These are phyloP conservation scores for Drosophila paulistorum DNA, from an alignment of 1,140 invertebrate species.

Conservation along the genomic window DNA sequence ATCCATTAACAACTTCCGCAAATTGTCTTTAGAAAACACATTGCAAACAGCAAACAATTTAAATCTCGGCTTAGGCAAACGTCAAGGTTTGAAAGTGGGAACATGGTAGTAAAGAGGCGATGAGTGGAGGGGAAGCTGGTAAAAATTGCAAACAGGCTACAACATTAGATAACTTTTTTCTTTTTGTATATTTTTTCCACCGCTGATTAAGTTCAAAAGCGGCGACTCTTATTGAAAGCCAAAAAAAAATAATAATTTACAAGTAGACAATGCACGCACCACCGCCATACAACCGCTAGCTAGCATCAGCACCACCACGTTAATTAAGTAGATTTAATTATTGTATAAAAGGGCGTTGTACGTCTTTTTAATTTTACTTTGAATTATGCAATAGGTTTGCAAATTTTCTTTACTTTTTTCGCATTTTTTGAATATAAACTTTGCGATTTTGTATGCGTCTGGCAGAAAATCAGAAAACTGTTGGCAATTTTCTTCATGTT, in stretches of 20 bases:
- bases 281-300: neutral
- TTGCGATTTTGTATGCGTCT: constrained; percentile 28
- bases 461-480: constrained; percentile 1
- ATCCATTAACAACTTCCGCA: constrained; percentile 70
- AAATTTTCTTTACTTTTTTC: constrained; percentile 32
- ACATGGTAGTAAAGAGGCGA: neutral
- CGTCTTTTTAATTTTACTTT: constrained; percentile 38
- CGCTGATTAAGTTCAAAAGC: constrained; percentile 52
- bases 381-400: constrained; percentile 68
- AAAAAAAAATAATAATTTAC: constrained; percentile 59
- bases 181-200: constrained; percentile 63
- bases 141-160: constrained; percentile 17
- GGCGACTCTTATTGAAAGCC: constrained; percentile 44
- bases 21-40: constrained; percentile 49
- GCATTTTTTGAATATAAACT: constrained; percentile 40
- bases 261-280: constrained; percentile 68
- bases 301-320: constrained; percentile 10
- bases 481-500: constrained; percentile 3
- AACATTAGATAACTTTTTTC: constrained; percentile 62
- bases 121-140: neutral
- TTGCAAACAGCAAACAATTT: constrained; percentile 44
- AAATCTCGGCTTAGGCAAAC: constrained; percentile 68
- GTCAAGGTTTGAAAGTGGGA: constrained; percentile 67
- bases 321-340: constrained; percentile 64
- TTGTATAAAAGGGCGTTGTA: constrained; percentile 51